Evolutionary conservation across 2,797 vertebrate species (phyloP).

Genomic region (Crax fasciolata): DNA sequence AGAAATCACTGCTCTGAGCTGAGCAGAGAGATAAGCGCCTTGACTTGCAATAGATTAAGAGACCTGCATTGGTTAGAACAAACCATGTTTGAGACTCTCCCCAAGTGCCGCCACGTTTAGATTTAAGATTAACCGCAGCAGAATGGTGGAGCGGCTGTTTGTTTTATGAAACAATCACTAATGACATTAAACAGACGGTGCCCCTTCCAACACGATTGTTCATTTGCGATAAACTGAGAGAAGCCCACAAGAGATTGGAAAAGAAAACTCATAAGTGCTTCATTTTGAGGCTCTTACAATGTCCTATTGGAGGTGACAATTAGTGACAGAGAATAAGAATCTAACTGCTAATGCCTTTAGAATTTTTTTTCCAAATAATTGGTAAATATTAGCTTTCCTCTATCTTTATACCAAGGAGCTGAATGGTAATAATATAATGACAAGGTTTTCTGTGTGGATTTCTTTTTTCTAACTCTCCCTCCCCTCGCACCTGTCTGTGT

Average conservation of each 20-base stretch:
- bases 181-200: slow-evolving; percentile 87
- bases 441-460: slow-evolving; percentile 50
- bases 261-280: slow-evolving; percentile 82
- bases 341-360: slow-evolving; percentile 17
- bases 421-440: slow-evolving; percentile 62
- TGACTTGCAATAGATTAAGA: slow-evolving; percentile 85
- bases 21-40: slow-evolving; percentile 84
- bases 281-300: slow-evolving; percentile 74
- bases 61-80: slow-evolving; percentile 81
- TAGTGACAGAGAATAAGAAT: slow-evolving; percentile 52
- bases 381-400: slow-evolving; percentile 71
- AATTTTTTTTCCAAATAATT: slow-evolving; percentile 39
- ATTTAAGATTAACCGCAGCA: slow-evolving; percentile 85
- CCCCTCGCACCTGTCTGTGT: slow-evolving; percentile 45
- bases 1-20: slow-evolving; percentile 83
- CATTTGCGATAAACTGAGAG: slow-evolving; percentile 84
- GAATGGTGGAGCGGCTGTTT: slow-evolving; percentile 82
- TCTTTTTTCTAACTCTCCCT: slow-evolving; percentile 26
- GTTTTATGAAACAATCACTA: slow-evolving; percentile 87
- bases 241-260: slow-evolving; percentile 83
- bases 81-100: slow-evolving; percentile 78
- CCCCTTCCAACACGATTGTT: slow-evolving; percentile 85
- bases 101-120: slow-evolving; percentile 84
- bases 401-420: slow-evolving; percentile 65
- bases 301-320: slow-evolving; percentile 78